phyloP scores from a whole-genome alignment of 2,797 vertebrate genomes.

The Microctenopoma lineatum region DNA sequence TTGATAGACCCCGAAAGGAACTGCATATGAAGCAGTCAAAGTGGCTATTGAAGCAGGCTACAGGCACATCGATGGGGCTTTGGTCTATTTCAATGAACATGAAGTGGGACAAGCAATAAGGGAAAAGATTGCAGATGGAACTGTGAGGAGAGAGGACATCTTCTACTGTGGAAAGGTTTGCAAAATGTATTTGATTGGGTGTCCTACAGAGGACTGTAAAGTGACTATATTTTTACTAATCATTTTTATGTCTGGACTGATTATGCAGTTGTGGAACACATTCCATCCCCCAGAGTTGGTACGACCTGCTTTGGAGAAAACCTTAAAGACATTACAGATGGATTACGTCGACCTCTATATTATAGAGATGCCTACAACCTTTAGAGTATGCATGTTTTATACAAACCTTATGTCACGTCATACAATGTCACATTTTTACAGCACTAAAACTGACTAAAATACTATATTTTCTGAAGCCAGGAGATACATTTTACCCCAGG shows the following conservation, averaged over 20 bases:
- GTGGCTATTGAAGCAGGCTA: constrained; percentile 90
- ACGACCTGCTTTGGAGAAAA: constrained; percentile 87
- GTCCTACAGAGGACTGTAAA: background rate
- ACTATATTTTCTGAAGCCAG: constrained; percentile 82
- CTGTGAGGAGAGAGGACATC: constrained; percentile 89
- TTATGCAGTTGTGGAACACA: constrained; percentile 90
- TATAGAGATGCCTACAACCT: constrained; percentile 91
- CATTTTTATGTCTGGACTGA: background rate
- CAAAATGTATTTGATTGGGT: constrained; percentile 42
- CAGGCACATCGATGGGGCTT: constrained; percentile 91
- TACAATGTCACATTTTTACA: background rate
- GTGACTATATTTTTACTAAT: constrained; percentile 3
- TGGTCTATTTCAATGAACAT: constrained; percentile 89
- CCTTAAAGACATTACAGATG: constrained; percentile 85
- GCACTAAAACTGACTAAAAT: constrained; percentile 2
- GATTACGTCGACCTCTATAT: constrained; percentile 95
- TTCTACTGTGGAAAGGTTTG: constrained; percentile 96
- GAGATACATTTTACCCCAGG: constrained; percentile 84
- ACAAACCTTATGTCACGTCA: too few relatives aligned
- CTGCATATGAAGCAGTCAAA: constrained; percentile 84
- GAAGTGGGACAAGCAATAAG: constrained; percentile 92
- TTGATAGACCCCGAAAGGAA: constrained; percentile 84
- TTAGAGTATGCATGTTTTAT: constrained; percentile 83
- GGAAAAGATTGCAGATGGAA: constrained; percentile 93
- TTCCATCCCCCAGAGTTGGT: constrained; percentile 86